Percentiles rank a stretch among this genome's conserved stretches.
These are phyloP conservation scores for Rhingia campestris DNA, from an alignment of 2,888 invertebrate species.

Conservation along the genomic window DNA sequence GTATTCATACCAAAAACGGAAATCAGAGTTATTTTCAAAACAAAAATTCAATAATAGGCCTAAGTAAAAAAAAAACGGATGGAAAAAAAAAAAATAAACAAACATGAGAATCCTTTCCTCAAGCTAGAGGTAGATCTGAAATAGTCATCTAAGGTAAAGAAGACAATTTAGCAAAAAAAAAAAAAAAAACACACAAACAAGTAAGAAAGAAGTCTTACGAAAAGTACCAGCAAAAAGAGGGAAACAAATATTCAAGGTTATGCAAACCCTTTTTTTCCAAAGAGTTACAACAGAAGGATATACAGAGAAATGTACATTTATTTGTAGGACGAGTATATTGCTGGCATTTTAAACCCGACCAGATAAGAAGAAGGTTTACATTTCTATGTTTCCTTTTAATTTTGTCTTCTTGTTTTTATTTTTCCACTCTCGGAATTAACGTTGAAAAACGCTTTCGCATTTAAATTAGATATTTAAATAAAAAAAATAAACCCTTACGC, in stretches of 20 bases:
- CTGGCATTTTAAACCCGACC: slow-evolving; percentile 40
- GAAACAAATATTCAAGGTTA: slow-evolving; percentile 48
- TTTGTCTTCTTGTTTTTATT: slow-evolving; percentile 19
- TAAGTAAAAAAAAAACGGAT: slow-evolving; percentile 11
- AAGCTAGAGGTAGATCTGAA: slow-evolving; percentile 45
- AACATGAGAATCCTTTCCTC: slow-evolving; percentile 22
- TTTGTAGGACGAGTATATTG: slow-evolving; percentile 2
- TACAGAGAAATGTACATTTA: neutral
- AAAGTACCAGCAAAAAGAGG: slow-evolving; percentile 3
- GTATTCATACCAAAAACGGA: slow-evolving; percentile 10
- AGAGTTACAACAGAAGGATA: neutral
- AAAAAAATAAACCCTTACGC: slow-evolving; percentile 11
- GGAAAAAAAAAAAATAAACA: slow-evolving; percentile 8
- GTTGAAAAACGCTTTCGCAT: slow-evolving; percentile 68
- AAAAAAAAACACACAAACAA: slow-evolving; percentile 7
- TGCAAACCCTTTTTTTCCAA: slow-evolving; percentile 32
- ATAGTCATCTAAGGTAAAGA: slow-evolving; percentile 56
- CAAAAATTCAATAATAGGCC: slow-evolving; percentile 43
- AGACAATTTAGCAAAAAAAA: slow-evolving; percentile 40
- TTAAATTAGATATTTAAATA: slow-evolving; percentile 64
- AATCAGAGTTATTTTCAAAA: slow-evolving; percentile 28
- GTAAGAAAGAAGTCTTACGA: slow-evolving; percentile 9
- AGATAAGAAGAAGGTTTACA: slow-evolving; percentile 59
- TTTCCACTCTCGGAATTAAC: slow-evolving; percentile 26
- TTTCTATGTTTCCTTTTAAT: slow-evolving; percentile 61